Base-by-base conservation (phyloP, 1,140 invertebrate genomes). In the Sarcophaga bullata region DNA sequence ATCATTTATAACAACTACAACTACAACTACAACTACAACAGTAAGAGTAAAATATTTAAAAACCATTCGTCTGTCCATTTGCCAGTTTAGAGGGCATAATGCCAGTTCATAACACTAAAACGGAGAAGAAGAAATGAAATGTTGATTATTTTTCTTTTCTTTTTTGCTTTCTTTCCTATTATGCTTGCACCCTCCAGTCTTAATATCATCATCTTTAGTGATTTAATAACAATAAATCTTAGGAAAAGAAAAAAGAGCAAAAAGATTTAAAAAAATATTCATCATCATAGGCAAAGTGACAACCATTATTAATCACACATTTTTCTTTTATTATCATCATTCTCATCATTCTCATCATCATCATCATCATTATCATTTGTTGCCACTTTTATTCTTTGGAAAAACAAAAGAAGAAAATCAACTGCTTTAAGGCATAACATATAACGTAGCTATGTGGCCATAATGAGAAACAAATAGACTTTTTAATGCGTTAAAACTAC, bases 211-310 rank as follows among this genome's bases (percentile, higher is more conserved):
- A 76, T 78, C 75, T 52, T 78, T 78, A 50, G 75, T 17, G 75
- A 78, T 78, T 78, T 78, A 78, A 78, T 78, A 78, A 78, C 48
- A 78, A 78, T 78, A 78, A 78, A 78, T 78, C 75, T 49, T 52
- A 37, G 1, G 25, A 37, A 37, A 37, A 4, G 4, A 37, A 37
- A 37, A 37, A 37, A 37, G 25, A 37, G 25, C 25, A 52, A 50
- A 78, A 78, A 78, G 75, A 78, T 78, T 78, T 78, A 78, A 78
- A 78, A 37, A 46, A 78, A 50, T 50, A 78, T 78, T 78, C 49
- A 78, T 78, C 49, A 78, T 78, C 75, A 78, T 68, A 68, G 6
- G 8, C 9, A 15, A 68, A 68, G 17, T 68, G 62, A 68, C 62
- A 68, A 17, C 62, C n/a, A 9, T 19, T 19, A 68, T 68, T 68